Evolutionary conservation across 2,113 vertebrate species (phyloP).

Genomic region (Pomatostomus ruficeps): DNA sequence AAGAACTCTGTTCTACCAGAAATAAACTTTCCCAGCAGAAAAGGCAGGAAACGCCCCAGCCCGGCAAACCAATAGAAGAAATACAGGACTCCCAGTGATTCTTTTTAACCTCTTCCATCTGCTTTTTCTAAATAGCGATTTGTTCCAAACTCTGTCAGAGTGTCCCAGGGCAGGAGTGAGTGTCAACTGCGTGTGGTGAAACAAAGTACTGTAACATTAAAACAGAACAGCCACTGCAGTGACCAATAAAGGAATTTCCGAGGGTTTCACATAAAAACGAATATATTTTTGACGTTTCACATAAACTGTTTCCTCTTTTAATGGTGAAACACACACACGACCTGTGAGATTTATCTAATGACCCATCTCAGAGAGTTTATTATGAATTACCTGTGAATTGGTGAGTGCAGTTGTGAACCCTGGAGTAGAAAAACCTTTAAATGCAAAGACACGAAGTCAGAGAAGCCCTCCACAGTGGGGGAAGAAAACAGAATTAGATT

Average conservation of each 20-base stretch:
- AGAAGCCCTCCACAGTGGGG: not conserved
- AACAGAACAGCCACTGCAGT: not conserved
- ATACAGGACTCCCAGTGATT: not conserved
- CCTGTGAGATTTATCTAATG: not conserved
- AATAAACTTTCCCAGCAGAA: not conserved
- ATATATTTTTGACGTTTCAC: not conserved
- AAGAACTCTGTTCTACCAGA: not conserved
- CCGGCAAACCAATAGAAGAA: not conserved
- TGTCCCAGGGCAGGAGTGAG: not conserved
- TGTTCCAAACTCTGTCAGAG: not conserved
- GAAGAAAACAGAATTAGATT: not conserved
- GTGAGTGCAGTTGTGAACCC: not conserved
- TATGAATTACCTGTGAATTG: not conserved
- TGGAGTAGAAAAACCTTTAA: not conserved
- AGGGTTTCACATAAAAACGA: not conserved
- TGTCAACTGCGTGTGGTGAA: accelerated
- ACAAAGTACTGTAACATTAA: not conserved
- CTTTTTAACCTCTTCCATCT: not conserved
- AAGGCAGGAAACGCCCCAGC: not conserved
- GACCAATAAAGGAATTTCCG: not conserved
- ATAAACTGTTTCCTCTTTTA: not conserved
- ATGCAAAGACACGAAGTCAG: not conserved
- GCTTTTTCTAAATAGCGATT: not conserved
- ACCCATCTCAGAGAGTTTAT: not conserved
- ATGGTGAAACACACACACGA: not conserved